These are phyloP conservation scores for Scrobipalpa costella DNA, from an alignment of 2,888 invertebrate genomes.

Conservation along the genomic window DNA sequence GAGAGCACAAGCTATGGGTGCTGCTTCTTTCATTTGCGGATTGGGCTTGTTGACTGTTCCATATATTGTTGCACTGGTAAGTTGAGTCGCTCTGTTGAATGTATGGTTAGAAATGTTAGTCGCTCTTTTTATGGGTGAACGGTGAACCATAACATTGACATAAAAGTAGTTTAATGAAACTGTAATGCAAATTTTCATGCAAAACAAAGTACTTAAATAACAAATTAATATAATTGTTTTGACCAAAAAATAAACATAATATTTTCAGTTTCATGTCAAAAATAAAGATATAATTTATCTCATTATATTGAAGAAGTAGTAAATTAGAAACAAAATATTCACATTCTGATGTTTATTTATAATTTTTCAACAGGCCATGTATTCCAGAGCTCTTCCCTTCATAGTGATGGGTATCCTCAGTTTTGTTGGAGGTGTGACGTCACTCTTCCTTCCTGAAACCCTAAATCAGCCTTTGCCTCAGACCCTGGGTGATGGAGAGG, in stretches of 20 bases:
- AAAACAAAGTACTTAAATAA: too few relatives aligned
- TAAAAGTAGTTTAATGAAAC: too few relatives aligned
- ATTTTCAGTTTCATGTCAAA: too few relatives aligned
- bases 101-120: not conserved
- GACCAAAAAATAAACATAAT: too few relatives aligned
- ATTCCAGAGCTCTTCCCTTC: conserved; percentile 81
- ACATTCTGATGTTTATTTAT: too few relatives aligned
- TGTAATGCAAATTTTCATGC: too few relatives aligned
- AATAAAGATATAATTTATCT: too few relatives aligned
- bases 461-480: conserved; percentile 83
- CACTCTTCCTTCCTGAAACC: conserved; percentile 83
- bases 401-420: conserved; percentile 82
- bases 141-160: not conserved
- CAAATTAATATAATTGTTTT: too few relatives aligned
- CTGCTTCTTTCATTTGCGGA: conserved; percentile 83
- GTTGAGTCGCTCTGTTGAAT: conserved; percentile 23
- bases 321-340: too few relatives aligned
- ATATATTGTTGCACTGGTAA: conserved; percentile 83
- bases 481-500: conserved; percentile 83
- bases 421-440: conserved; percentile 78
- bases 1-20: conserved; percentile 84
- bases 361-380: conserved; percentile 69
- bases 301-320: too few relatives aligned
- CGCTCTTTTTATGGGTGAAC: not conserved
- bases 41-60: conserved; percentile 83